Base-by-base conservation (phyloP, 2,797 vertebrate genomes). In the Anguilla anguilla region DNA sequence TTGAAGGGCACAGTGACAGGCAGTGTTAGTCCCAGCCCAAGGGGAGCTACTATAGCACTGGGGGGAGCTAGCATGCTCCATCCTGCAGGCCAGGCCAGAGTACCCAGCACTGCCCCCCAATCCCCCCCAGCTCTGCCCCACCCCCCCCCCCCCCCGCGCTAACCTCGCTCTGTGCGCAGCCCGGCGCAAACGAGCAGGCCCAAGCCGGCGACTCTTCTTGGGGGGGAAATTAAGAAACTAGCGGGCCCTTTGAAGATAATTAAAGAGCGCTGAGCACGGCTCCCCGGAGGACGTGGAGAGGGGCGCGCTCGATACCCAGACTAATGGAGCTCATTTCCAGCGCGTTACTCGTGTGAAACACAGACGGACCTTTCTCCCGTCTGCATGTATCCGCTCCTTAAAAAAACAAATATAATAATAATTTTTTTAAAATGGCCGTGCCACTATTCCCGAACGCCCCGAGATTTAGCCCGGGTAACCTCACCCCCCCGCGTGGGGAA, bases 271-370 rank as follows among this genome's bases (percentile, higher is more conserved):
- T 93, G 94, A 95, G 95, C 93, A 93, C 89, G 89, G 94, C 93
- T 67, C 95, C 94, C 95, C 88, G 94, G 95, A 95, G 94, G 95
- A 91, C 87, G 89, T 90, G 93, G 89, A 35, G 91, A 91, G 15
- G 94, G 94, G 94, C 93, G 94, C 94, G 93, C 94, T 96, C 95
- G 95, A 95, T 95, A 95, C 94, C 93, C 92, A 95, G 94, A 95
- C 95, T 95, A 95, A 95, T 96, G 94, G 94, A 93, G 92, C 93
- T 96, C 92, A 95, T 96, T 96, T 95, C 91, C 93, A 94, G 94
- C 94, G 94, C 95, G 95, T 96, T 95, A 95, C 95, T 95, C 94
- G 94, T 95, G 95, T 95, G 94, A 95, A 95, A 95, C 93, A 93
- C 92, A 92, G 91, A 90, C 91, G 49, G 4, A 0, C 9, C 86